These are phyloP conservation scores for Brachypteracias leptosomus DNA, from an alignment of 2,113 vertebrate species.

Conservation along the genomic window DNA sequence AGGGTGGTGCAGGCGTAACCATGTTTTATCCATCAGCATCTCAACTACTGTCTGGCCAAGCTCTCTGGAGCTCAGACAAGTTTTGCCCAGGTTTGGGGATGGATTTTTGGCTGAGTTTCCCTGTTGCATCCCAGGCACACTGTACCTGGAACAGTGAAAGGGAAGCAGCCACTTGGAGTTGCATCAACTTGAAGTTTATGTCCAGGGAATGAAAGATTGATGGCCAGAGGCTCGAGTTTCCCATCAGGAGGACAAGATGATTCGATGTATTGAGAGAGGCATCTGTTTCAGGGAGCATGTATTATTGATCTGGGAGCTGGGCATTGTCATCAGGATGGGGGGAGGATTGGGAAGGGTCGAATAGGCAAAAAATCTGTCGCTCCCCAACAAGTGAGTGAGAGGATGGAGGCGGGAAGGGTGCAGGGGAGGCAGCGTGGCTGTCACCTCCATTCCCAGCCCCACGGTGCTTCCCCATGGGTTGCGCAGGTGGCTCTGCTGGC, in stretches of 20 bases:
- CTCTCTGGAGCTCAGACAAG: background rate
- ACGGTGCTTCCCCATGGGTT: accelerated
- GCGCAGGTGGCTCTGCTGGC: accelerated
- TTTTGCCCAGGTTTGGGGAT: background rate
- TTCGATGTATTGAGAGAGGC: background rate
- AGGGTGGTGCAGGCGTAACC: background rate
- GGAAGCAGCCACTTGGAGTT: background rate
- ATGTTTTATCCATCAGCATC: background rate
- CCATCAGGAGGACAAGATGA: background rate
- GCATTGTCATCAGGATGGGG: accelerated
- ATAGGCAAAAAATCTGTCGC: background rate
- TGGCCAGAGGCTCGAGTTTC: slow-evolving; percentile 47
- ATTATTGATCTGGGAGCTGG: slow-evolving; percentile 63
- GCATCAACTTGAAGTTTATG: background rate
- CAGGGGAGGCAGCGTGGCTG: accelerated
- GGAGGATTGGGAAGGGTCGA: background rate
- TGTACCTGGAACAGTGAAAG: background rate
- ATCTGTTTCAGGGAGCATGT: slow-evolving; percentile 63
- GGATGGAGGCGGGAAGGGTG: background rate
- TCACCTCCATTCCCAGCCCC: accelerated
- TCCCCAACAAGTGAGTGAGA: background rate
- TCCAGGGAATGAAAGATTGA: slow-evolving; percentile 69
- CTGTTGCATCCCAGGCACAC: background rate
- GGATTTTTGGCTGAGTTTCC: background rate
- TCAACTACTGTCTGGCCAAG: background rate